These are phyloP conservation scores for Steinernema hermaphroditum DNA, from an alignment of 2,888 invertebrate species.

Conservation along the genomic window DNA sequence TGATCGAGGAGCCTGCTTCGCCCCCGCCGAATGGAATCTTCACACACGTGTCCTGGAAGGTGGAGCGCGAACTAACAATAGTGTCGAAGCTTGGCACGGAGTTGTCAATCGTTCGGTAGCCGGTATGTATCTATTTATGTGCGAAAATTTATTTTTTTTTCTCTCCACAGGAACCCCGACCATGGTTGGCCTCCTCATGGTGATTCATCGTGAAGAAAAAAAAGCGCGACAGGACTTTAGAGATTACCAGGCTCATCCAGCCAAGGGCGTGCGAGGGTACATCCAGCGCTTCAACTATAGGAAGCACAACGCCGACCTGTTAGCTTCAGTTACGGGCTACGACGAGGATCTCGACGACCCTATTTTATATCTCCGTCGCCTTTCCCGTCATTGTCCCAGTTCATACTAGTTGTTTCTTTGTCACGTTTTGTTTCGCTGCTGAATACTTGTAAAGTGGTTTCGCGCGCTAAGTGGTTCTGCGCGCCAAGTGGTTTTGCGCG, in stretches of 20 bases:
- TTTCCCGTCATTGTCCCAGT: no score
- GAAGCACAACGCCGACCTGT: neutral
- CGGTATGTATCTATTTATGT: neutral
- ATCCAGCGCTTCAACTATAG: neutral
- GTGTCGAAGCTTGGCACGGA: neutral
- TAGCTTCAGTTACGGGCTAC: neutral
- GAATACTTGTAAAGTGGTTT: no score
- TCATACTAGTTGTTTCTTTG: no score
- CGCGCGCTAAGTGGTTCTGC: no score
- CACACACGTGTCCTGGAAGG: neutral
- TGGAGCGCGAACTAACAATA: neutral
- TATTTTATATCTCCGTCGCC: no score
- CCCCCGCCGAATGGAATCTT: neutral
- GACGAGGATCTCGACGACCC: no score
- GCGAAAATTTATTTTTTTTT: no score
- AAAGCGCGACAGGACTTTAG: neutral
- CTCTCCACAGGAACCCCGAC: neutral
- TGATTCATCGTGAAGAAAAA: neutral
- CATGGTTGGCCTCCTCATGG: neutral
- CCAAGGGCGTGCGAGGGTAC: neutral
- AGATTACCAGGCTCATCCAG: neutral
- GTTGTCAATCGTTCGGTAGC: neutral
- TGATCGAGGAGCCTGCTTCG: neutral
- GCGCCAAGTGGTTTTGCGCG: no score
- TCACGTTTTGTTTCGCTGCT: no score